phyloP scores from a whole-genome alignment of 2,113 vertebrate genomes.

The human (Homo sapiens) region GRCh38 chr15:56161501-56162000 shows the following conservation, averaged over 20 bases:
- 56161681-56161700: slow-evolving; percentile 10
- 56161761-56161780: not conserved
- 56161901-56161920: not conserved
- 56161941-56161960: not conserved
- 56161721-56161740: not conserved
- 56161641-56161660: not conserved
- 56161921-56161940: not conserved
- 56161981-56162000: not conserved
- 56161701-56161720: not conserved
- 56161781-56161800: not conserved
- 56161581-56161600: not conserved
- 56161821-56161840: not conserved
- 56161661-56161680: slow-evolving; percentile 2
- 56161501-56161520: not conserved
- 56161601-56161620: not conserved
- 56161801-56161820: not conserved
- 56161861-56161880: not conserved
- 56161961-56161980: not conserved
- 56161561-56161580: not conserved
- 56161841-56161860: not conserved
- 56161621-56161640: not conserved
- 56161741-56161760: not conserved
- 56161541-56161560: not conserved
- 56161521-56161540: not conserved
- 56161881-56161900: not conserved